These are phyloP conservation scores for Platyura marginata DNA, from an alignment of 1,140 invertebrate species.

Conservation along the genomic window DNA sequence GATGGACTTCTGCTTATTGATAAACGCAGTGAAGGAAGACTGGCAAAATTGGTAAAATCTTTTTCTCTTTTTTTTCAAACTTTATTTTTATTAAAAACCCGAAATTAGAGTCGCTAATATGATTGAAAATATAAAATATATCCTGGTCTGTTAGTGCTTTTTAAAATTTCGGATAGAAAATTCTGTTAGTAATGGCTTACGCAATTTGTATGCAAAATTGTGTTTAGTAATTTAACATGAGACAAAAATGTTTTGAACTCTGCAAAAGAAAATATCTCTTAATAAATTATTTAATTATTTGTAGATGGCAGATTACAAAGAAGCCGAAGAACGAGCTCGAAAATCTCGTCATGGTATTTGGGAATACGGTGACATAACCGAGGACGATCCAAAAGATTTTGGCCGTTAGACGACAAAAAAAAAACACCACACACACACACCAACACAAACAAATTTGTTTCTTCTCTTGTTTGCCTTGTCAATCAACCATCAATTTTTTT, in stretches of 20 bases:
- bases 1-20: slow-evolving; percentile 77
- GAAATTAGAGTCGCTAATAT: slow-evolving; percentile 1
- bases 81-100: background rate
- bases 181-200: background rate
- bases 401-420: no score
- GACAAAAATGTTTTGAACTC: background rate
- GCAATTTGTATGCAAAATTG: background rate
- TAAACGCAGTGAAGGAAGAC: slow-evolving; percentile 55
- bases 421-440: no score
- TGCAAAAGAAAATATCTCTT: background rate
- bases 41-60: slow-evolving; percentile 50
- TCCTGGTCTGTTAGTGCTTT: background rate
- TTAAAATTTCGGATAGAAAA: background rate
- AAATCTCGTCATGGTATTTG: slow-evolving; percentile 73
- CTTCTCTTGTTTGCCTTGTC: no score
- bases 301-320: slow-evolving; percentile 58
- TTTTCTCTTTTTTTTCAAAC: background rate
- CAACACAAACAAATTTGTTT: no score
- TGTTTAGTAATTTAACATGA: background rate
- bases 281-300: no score
- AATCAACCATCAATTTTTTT: no score
- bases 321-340: slow-evolving; percentile 71
- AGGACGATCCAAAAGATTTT: slow-evolving; percentile 87
- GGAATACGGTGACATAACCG: slow-evolving; percentile 91
- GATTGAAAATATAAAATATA: background rate